Conservation (phyloP, 2,888 invertebrate genomes). For the Schrankia costaestrigalis region DNA sequence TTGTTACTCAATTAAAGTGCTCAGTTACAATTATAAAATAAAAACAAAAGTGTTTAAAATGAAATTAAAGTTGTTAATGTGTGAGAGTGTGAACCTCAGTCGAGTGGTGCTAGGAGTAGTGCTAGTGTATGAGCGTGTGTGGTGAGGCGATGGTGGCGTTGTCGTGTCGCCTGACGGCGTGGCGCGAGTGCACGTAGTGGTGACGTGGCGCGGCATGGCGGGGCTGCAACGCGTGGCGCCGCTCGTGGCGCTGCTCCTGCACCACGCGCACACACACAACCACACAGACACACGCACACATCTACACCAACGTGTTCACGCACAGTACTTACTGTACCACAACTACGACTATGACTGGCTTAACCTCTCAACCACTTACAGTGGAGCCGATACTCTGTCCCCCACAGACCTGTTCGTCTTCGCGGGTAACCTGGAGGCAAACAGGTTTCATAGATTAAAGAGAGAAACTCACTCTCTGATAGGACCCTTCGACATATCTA, state of each 20-base stretch:
- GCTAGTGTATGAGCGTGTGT: too few relatives aligned
- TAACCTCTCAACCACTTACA: conserved; percentile 11
- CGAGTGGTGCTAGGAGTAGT: too few relatives aligned
- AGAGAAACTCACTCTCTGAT: conserved; percentile 55
- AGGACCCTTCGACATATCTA: conserved; percentile 60
- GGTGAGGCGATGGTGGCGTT: too few relatives aligned
- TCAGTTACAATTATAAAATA: too few relatives aligned
- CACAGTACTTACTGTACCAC: conserved; percentile 5
- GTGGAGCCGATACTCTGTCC: neutral
- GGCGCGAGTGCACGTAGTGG: too few relatives aligned
- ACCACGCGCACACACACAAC: neutral
- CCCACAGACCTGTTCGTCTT: conserved; percentile 6
- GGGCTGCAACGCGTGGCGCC: neutral
- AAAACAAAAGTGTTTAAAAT: too few relatives aligned
- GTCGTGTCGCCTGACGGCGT: too few relatives aligned
- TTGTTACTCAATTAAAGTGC: too few relatives aligned
- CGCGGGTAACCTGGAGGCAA: conserved; percentile 6
- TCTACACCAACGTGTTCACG: conserved; percentile 1
- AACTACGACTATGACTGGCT: conserved; percentile 10
- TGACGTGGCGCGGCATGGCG: too few relatives aligned
- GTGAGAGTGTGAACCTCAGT: too few relatives aligned
- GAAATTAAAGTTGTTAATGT: too few relatives aligned
- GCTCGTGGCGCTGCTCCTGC: neutral
- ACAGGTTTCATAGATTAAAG: conserved; percentile 20
- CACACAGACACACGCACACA: conserved; percentile 1